These are phyloP conservation scores for Lottia gigantea DNA, from an alignment of 2,888 invertebrate species.

Conservation along the genomic window DNA sequence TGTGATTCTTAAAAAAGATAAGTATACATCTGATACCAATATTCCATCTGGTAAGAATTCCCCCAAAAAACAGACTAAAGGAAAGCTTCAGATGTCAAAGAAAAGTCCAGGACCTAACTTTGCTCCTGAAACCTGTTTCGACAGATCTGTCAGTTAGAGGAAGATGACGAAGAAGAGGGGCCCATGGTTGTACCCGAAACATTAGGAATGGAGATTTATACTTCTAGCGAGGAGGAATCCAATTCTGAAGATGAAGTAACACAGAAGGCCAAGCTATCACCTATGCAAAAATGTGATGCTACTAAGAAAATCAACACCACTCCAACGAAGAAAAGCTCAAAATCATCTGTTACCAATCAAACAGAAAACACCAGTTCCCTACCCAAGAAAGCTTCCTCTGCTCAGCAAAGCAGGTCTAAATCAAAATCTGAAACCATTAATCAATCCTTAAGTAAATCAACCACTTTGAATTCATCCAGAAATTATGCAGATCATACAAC, in stretches of 20 bases:
- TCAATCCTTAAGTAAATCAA: no score
- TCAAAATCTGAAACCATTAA: no score
- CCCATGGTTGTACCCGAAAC: constrained; percentile 18
- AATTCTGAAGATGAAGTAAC: no score
- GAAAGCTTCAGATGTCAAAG: constrained; percentile 34
- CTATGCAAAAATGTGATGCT: no score
- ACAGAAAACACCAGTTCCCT: no score
- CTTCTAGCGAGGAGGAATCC: constrained; percentile 3
- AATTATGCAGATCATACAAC: background rate
- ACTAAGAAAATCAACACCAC: no score
- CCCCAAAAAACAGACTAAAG: constrained; percentile 22
- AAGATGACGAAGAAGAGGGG: constrained; percentile 13
- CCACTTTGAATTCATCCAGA: background rate
- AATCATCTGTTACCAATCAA: no score
- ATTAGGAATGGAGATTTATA: constrained; percentile 6
- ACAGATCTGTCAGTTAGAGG: background rate
- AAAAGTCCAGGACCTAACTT: constrained; percentile 7
- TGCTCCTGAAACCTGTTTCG: constrained; percentile 9
- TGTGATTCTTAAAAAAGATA: background rate
- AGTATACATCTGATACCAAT: background rate
- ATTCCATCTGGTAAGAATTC: background rate
- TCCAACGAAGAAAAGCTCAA: no score
- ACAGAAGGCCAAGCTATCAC: no score
- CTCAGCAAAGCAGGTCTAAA: no score
- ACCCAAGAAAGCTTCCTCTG: no score